Base-by-base conservation (phyloP, 2,888 invertebrate species). In the Rapana venosa region DNA sequence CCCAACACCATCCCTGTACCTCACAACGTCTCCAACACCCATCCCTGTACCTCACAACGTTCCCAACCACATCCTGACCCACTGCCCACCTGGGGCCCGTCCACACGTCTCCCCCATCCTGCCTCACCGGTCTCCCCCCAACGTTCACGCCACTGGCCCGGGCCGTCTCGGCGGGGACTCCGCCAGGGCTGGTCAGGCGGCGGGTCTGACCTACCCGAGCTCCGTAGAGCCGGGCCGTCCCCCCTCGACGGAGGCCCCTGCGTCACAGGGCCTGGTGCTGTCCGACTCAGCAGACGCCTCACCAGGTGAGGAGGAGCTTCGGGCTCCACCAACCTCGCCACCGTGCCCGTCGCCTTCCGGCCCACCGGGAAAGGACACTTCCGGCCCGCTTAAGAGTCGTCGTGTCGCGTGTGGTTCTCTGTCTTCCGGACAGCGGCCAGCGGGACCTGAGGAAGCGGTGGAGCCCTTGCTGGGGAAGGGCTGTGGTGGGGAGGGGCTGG, bases 201-300 rank as follows among this genome's bases (percentile, higher is more conserved):
- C 36, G 4, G 11, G 36, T 4, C 22, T 36, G 0, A 17, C 4
- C 47, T 36, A 22, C 26, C 26, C 15, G 6, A 5, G 20, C 11
- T 47, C 20, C 17, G 20, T 47, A 22, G 11, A 0, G 5, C 81
- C 36, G 36, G 4, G 5, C 6, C 81, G 5, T 11, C 26, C 74
- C 1, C 74, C 74, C 17, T 26, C 30, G 30, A 26, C 26, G 22
- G 58, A 58, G 26, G 56, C 0, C n/a, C n/a, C 8, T 32, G 13
- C 30, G 2, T 32, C 61, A 20, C 35, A 86, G 61, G 4, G 61
- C 70, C 87, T 77, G 47, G 88, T 77, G 88, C 79, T 81, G 79
- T 81, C 88, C 88, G 79, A 88, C 32, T 88, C 30, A 2, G 88
- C 58, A 88, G 61, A 1, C 88, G 88, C 5, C 88, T 79, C 15